These are phyloP conservation scores for Drosophila leontia DNA, from an alignment of 1,140 invertebrate species.

Conservation along the genomic window DNA sequence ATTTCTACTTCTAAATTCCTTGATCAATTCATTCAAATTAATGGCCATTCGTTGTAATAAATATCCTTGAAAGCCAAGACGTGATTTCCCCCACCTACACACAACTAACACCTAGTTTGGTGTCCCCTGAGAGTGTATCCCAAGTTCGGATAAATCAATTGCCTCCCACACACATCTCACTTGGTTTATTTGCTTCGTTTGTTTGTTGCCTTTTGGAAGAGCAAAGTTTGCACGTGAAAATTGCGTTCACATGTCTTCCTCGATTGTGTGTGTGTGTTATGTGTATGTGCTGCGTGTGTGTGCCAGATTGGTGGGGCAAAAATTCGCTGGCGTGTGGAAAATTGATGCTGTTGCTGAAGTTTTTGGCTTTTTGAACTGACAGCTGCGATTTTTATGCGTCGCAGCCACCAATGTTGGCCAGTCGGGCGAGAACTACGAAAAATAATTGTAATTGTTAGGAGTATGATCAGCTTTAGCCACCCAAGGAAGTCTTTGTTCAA, in stretches of 20 bases:
- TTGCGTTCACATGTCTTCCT: conserved; percentile 70
- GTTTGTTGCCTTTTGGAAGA: conserved; percentile 55
- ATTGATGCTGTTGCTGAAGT: conserved; percentile 78
- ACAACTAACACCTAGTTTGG: background rate
- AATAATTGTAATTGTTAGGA: conserved; percentile 80
- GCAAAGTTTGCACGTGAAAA: conserved; percentile 80
- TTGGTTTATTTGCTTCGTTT: conserved; percentile 68
- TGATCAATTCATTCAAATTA: conserved; percentile 7
- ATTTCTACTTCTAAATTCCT: background rate
- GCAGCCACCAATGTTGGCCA: conserved; percentile 32
- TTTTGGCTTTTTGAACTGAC: conserved; percentile 83
- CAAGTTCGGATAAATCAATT: conserved; percentile 38
- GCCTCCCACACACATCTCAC: conserved; percentile 30
- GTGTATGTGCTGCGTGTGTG: conserved; percentile 25
- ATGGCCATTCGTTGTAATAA: conserved; percentile 2
- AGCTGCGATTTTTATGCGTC: conserved; percentile 80
- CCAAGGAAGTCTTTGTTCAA: background rate
- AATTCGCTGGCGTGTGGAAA: conserved; percentile 71
- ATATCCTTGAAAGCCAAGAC: background rate
- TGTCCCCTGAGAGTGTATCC: conserved; percentile 33
- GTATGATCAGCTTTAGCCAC: conserved; percentile 23
- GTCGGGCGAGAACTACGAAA: conserved; percentile 52
- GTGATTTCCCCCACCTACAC: background rate
- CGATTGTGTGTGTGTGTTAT: conserved; percentile 21
- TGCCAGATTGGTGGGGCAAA: conserved; percentile 42